phyloP scores from a whole-genome alignment of 2,888 invertebrate genomes.

The Parnassius orleans region DNA sequence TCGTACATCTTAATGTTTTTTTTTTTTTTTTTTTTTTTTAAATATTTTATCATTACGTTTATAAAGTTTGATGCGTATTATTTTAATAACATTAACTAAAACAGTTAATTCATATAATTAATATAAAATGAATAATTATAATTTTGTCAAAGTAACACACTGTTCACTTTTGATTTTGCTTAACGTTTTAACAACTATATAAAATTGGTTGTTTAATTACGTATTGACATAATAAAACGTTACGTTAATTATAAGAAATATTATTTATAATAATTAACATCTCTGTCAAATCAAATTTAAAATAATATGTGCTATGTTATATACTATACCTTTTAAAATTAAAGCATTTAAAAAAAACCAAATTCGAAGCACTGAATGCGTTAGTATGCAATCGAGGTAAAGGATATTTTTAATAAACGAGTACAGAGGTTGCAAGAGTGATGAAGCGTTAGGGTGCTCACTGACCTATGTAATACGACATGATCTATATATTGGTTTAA shows the following conservation, averaged over 20 bases:
- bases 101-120: too few species aligned
- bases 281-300: too few species aligned
- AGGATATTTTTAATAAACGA: conserved; percentile 35
- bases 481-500: conserved; percentile 32
- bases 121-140: too few species aligned
- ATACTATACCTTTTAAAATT: neutral
- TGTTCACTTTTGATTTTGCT: neutral
- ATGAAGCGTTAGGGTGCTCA: conserved; percentile 40
- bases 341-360: neutral
- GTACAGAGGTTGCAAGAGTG: conserved; percentile 24
- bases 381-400: conserved; percentile 4
- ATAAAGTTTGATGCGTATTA: too few species aligned
- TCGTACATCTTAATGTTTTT: too few species aligned
- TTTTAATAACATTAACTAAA: too few species aligned
- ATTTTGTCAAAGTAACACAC: too few species aligned
- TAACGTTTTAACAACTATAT: neutral
- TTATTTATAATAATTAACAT: neutral
- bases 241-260: neutral
- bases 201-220: neutral
- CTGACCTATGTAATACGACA: conserved; percentile 46
- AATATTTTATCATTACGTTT: too few species aligned
- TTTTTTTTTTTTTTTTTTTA: too few species aligned
- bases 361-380: conserved; percentile 5
- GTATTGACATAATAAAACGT: neutral
- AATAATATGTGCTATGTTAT: neutral